Evolutionary conservation across 2,888 invertebrate genomes (phyloP), one percentile per base, ranked within the genome.

Genomic region (Drosophila cracens): DNA sequence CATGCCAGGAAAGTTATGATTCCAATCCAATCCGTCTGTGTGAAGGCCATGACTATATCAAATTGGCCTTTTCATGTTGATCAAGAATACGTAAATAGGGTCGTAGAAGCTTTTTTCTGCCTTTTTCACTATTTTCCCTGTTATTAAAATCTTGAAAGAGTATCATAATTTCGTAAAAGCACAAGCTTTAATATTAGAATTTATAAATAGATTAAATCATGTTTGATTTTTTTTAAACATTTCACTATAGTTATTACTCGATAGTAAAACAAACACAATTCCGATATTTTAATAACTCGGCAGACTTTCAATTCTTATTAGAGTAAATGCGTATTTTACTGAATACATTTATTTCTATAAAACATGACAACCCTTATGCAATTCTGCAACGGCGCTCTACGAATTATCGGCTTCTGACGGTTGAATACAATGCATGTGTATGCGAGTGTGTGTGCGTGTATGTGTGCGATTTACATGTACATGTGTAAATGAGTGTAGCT

Each of bases 401-500:
- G 16, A 46, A 25, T 46, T 4, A 25, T 16, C 25, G 25, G 46
- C 46, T 46, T 46, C 25, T 8, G 46, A 46, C 25, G 13, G 25
- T 46, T 25, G 16, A 46, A 21, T 46, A 25, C 46, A 7, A 16
- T 46, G 46, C 8, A 46, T 46, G 46, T 46, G 21, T 25, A 46
- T 46, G 46, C 25, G 16, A 25, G 25, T 46, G 25, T 60, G 63
- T 74, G 68, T 57, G 69, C 27, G 51, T 74, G 43, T 64, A 40
- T 68, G 64, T 68, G 58, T 54, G 59, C 53, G 60, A 68, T 67
- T 56, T 67, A 76, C 69, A 72, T 71, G 73, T 80, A 72, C 76
- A 70, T 79, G 77, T 84, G 70, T 80, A 68, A 75, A 75, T 68
- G 76, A 76, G 77, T 77, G 79, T 81, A 75, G 79, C 77, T 82